Evolutionary conservation across 1,140 invertebrate genomes (phyloP), one percentile per base, ranked within the genome.

Genomic region (Hydropsyche tenuis): DNA sequence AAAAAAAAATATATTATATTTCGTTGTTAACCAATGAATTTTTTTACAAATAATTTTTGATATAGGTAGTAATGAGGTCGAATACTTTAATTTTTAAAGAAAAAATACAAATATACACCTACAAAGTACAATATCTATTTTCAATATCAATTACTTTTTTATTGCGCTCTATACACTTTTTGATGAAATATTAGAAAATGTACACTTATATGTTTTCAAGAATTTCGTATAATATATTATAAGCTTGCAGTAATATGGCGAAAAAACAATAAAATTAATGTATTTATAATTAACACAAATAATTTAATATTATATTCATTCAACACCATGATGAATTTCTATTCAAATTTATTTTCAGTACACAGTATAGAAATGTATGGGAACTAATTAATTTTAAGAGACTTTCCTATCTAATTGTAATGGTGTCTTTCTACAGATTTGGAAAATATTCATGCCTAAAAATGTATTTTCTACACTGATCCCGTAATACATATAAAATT

Each of bases 401-500:
- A 20, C 16, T 1, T 9, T 18, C 16, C 56, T 60, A 60, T 60
- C 56, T 60, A 60, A 60, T 60, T 22, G 2, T 23, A 60, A 60
- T 60, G 56, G 56, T 60, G 56, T 60, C 56, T 60, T 27, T 23
- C 56, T 60, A 60, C 56, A 60, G 56, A 60, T 60, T 27, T 60
- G 56, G 11, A 60, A 60, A 25, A 60, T 25, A 22, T 60, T 60
- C 56, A 60, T 60, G 56, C 56, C 23, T 25, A 60, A 60, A 60
- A 25, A 60, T 25, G 12, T 53, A 53, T 18, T 25, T 60, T 37
- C 30, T 37, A 37, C 30, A 37, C 3, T 37, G 30, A 37, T 37
- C 30, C 30, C 30, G 9, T 9, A 3, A 37, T 37, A 9, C 30
- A 37, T 37, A 37, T 37, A 4, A 37, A 37, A 37, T 37, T 37